phyloP scores from a whole-genome alignment of 2,797 vertebrate species.

The Mus spretus region DNA sequence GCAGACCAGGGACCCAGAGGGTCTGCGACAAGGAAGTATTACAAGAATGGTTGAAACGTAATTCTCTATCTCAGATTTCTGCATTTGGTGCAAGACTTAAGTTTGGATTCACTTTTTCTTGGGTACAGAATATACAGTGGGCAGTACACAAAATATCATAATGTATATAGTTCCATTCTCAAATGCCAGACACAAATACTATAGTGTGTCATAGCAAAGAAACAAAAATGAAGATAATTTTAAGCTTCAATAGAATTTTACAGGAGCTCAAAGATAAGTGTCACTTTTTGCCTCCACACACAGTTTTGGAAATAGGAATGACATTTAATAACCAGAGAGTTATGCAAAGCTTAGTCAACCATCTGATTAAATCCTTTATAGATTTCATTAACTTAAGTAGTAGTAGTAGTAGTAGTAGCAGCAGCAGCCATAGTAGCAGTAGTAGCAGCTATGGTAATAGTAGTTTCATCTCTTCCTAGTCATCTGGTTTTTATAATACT shows the following conservation, averaged over 20 bases:
- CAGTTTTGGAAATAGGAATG: neutral
- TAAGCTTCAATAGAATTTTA: neutral
- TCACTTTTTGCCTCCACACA: slow-evolving; percentile 15
- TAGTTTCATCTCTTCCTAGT: neutral
- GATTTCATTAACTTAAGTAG: neutral
- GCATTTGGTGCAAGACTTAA: slow-evolving; percentile 12
- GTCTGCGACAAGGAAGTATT: neutral
- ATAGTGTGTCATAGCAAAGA: neutral
- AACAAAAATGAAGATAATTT: neutral
- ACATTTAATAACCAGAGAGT: neutral
- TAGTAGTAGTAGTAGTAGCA: no score
- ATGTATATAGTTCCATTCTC: neutral
- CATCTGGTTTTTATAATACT: neutral
- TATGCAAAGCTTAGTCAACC: neutral
- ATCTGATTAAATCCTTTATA: neutral
- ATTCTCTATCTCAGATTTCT: slow-evolving; percentile 67
- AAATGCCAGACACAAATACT: slow-evolving; percentile 16
- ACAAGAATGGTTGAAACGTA: slow-evolving; percentile 67
- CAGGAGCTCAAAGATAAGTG: neutral
- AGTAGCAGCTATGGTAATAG: neutral
- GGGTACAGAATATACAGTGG: slow-evolving; percentile 33
- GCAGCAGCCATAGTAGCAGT: no score
- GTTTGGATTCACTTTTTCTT: slow-evolving; percentile 23
- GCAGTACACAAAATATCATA: neutral
- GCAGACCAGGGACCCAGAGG: no score